Evolutionary conservation across 2,797 vertebrate species (phyloP), one percentile per base, ranked within the genome.

Genomic region (Cryptoprocta ferox): DNA sequence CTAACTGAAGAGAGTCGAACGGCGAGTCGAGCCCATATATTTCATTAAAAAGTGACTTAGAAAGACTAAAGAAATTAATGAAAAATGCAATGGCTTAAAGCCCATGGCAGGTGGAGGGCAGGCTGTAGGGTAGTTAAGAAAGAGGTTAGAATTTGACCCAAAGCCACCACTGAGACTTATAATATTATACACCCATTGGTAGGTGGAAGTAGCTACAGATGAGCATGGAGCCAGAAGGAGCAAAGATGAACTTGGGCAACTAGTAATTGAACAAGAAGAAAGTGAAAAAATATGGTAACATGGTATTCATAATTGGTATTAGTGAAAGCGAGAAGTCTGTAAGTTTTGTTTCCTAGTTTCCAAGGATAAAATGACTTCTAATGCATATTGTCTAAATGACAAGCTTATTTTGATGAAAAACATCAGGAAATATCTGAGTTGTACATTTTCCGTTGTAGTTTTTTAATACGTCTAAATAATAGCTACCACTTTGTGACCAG

Each of bases 261-360:
- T 59, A 65, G n/a, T 65, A 91, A 30, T 21, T 73, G 35, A 16
- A 45, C 42, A 91, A 83, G 50, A 73, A 73, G 48, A 81, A 63
- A 42, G 10, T 32, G 45, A 35, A 26, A 53, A 70, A 56, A 32
- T 78, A 42, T 90, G 53, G 53, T 85, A 95, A 56, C 2, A 50
- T 59, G 19, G 2, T 32, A 28, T 71, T 82, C 79, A 16, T 66
- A 81, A 73, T 32, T 37, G 42, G 14, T 14, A 35, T 68, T 71
- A 66, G 2, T 5, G 14, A 70, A 35, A 88, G n/a, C 39, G 8
- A 48, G 19, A 53, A 3, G 14, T 82, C 63, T 89, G 0, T 68
- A 85, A 21, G n/a, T 75, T 92, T 91, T 94, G 32, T 95, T 86
- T 95, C 18, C 32, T 48, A 50, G 48, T 91, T 93, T 63, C 45